phyloP scores from a whole-genome alignment of 2,888 invertebrate genomes.

The Ophraella communa region DNA sequence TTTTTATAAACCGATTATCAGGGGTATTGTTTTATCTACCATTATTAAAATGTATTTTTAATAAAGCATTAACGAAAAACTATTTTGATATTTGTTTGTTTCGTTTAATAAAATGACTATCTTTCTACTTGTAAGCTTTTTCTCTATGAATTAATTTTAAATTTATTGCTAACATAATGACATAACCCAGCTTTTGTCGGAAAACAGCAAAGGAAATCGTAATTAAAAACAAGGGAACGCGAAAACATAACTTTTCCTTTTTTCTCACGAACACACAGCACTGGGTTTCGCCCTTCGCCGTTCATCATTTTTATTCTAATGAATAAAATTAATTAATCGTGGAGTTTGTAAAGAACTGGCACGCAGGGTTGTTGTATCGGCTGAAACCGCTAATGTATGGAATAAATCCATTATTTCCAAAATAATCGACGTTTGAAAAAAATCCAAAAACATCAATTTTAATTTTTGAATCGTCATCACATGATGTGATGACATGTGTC shows the following conservation, averaged over 20 bases:
- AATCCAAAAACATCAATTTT: no score
- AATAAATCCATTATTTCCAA: background rate
- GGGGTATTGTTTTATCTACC: no score
- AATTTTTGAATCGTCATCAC: no score
- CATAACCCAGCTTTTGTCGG: constrained; percentile 2
- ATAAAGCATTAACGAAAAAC: no score
- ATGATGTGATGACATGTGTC: no score
- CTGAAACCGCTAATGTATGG: background rate
- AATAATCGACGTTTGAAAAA: background rate
- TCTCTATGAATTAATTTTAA: background rate
- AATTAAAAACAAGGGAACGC: constrained; percentile 20
- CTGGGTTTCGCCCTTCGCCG: constrained; percentile 14
- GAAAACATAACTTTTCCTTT: constrained; percentile 24
- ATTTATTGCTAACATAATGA: background rate
- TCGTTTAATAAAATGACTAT: background rate
- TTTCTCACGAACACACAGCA: constrained; percentile 9
- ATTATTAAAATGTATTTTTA: no score
- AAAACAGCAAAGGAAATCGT: constrained; percentile 12
- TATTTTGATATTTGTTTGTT: background rate
- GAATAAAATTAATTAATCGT: constrained; percentile 34
- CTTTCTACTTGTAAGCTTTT: background rate
- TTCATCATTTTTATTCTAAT: constrained; percentile 29
- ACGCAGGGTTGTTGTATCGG: background rate
- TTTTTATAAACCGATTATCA: no score
- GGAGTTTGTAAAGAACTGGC: constrained; percentile 24